Base-by-base conservation (phyloP, 1,140 invertebrate genomes). In the Mycetomoellerius zeteki region DNA sequence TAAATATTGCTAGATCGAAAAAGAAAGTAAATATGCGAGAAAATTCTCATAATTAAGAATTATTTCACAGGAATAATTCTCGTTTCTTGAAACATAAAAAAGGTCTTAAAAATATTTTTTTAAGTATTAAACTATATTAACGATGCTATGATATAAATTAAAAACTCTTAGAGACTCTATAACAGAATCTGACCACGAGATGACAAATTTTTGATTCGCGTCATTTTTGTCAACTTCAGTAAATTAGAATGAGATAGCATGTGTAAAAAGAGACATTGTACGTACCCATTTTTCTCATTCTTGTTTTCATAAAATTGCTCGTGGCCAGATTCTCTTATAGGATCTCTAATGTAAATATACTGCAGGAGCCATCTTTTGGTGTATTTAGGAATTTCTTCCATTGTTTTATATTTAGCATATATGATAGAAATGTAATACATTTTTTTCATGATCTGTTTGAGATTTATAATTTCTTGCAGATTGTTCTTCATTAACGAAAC, bases 1-100 rank as follows among this genome's bases (percentile, higher is more conserved):
- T 89, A 90, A 91, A 90, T 86, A 62, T 50, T 19, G 21, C 5
- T 8, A 21, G 30, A 54, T 37, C 47, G 10, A 21, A 67, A 67
- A n/a, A 21, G 43, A 33, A 60, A 27, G 2, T 50, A 24, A 5
- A 47, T 62, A 33, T 21, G n/a, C n/a, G 2, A 78, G 52, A 24
- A 52, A 43, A n/a, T 80, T 60, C 24, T 30, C 50, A 19, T 33
- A 19, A 33, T 56, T 77, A 24, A 43, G 10, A 27, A 43, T 52
- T 60, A 24, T 27, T 62, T 50, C 8, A 60, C 10, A 8, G n/a
- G 1, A 4, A 5, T 43, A 37, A 43, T 43, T 43, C 10, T 43
- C n/a, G 16, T 21, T 56, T 37, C 7, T 58, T 7, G 19, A 43
- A 60, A 27, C 24, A 30, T 3, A 43, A 76, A 24, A 75, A 75